Evolutionary conservation across 2,888 invertebrate genomes (phyloP), one percentile per base, ranked within the genome.

Genomic region (Phymatocera aterrima): DNA sequence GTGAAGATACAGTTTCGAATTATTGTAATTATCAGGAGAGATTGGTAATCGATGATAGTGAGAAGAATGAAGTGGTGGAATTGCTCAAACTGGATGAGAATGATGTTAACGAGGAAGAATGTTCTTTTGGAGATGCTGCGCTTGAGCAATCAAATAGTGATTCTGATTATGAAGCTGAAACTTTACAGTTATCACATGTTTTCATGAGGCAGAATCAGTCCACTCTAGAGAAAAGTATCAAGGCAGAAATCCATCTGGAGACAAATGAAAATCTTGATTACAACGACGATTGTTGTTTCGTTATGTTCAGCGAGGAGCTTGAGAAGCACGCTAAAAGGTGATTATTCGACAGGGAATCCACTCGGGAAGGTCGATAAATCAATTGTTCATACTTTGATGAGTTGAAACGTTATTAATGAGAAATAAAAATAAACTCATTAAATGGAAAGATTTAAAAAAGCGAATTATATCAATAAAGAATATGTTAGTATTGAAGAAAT

Each of bases 241-340:
- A 43, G 8, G 6, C 31, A 3, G 18, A 31, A 68, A 72, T 31
- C 34, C 34, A 10, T n/a, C 34, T 51, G 34, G 12, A 34, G 12
- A 18, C 51, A 21, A 34, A 0, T 2, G 24, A 72, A 31, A 31
- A 10, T 51, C 18, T 51, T 2, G 72, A 72, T n/a, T 24, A 54
- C 43, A 60, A 60, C 31, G 54, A 54, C 21, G n/a, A 64, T 48
- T 61, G 48, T 48, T 48, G 46, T n/a, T 77, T 77, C 48, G 28
- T 64, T n/a, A 64, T 77, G 77, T 77, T 77, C 77, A 15, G 77
- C 10, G 48, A 77, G 46, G 77, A 77, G 64, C 34, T 61, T 64
- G 65, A 34, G 43, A 43, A 48, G 61, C 46, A 48, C 15, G 18
- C 61, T 1, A 31, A 61, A 70, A 70, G 70, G 78, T 78, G 34